Evolutionary conservation across 2,797 vertebrate genomes (phyloP), one percentile per base, ranked within the genome.

Genomic region (Threskiornis aethiopicus): DNA sequence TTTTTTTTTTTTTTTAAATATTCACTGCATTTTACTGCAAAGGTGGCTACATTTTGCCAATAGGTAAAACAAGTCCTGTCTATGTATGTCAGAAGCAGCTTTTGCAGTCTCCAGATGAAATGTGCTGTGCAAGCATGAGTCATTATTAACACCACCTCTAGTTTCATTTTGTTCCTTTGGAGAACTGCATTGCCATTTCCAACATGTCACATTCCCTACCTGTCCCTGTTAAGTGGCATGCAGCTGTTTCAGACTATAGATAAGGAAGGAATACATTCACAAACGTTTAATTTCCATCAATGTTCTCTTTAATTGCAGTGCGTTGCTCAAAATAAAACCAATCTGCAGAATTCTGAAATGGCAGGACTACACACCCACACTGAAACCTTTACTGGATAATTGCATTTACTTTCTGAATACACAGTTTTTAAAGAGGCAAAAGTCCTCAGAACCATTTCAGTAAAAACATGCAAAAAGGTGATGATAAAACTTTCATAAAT

Each of bases 81-180:
- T 93, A 1, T 31, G 59, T 82, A 29, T 93, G 87, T 83, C 80
- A 91, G 83, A 73, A 87, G 83, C 76, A 88, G 91, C 89, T 91
- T 94, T 71, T 84, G 79, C 95, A 93, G 85, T 41, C 93, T 87
- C 82, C 85, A 95, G 83, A 72, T 76, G 61, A 93, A 95, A 89
- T 91, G 83, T 97, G 93, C 96, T 95, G 85, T 93, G 92, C 85
- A 91, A 96, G 94, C 89, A 84, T 96, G 95, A 97, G 91, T 96
- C 95, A 96, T 88, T 94, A 94, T 66, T 92, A 97, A 82, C 92
- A 95, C 54, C 80, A 87, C 73, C 37, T 29, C 58, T 42, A 82
- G 82, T 73, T 86, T 94, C 92, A 77, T 97, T 95, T 89, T 93
- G 95, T 77, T 95, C 93, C 85, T 95, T 13, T n/a, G 87, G 93